phyloP scores from a whole-genome alignment of 2,888 invertebrate genomes.

The Pammene fasciana region DNA sequence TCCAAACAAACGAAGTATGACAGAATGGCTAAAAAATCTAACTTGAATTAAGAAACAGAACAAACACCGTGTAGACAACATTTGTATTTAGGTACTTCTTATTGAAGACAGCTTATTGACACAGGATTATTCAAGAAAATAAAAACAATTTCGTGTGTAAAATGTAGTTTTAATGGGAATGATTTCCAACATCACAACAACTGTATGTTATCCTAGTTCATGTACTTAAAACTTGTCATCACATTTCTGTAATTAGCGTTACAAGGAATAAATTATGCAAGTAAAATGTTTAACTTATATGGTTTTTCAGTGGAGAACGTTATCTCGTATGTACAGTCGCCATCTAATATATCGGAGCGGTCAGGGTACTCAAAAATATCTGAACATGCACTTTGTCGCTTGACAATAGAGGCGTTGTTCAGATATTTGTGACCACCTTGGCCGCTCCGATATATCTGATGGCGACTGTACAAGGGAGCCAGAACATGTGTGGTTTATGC shows the following conservation, averaged over 20 bases:
- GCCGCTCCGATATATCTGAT: too few species aligned
- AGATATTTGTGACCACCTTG: too few species aligned
- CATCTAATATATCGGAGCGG: too few species aligned
- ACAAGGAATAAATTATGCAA: constrained; percentile 37
- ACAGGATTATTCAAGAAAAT: constrained; percentile 45
- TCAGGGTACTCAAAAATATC: too few species aligned
- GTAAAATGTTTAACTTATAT: constrained; percentile 43
- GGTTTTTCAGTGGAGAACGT: not conserved
- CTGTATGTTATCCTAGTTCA: constrained; percentile 52
- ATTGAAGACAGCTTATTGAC: too few species aligned
- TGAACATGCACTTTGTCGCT: too few species aligned
- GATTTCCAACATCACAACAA: constrained; percentile 75
- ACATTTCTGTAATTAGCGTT: constrained; percentile 50
- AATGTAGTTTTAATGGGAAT: constrained; percentile 81
- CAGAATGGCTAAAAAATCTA: not conserved
- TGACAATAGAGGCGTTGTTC: too few species aligned
- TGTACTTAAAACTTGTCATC: constrained; percentile 59
- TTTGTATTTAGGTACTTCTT: too few species aligned
- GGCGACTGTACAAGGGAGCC: too few species aligned
- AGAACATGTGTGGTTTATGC: too few species aligned
- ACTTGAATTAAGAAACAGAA: not conserved
- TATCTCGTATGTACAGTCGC: not conserved
- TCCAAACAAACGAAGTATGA: too few species aligned
- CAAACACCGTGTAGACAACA: too few species aligned
- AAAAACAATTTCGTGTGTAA: constrained; percentile 65